Conservation (phyloP, 2,888 invertebrate genomes). For the Drosophila suboccidentalis region DNA sequence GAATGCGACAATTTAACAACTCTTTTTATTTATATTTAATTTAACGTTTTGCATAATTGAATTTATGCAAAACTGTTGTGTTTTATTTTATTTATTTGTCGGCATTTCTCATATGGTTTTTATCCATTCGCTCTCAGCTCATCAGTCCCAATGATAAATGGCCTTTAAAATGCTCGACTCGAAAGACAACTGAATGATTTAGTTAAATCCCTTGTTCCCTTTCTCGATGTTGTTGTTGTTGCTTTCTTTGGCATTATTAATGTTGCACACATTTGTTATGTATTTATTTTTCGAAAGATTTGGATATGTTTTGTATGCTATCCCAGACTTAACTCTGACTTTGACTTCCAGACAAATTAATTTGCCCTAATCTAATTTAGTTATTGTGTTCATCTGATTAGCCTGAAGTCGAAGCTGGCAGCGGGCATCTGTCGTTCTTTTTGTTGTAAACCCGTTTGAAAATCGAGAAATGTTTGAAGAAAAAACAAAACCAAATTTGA, state of each 20-base stretch:
- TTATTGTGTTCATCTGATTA: slow-evolving; percentile 65
- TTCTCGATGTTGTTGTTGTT: slow-evolving; percentile 11
- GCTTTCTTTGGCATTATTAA: slow-evolving; percentile 64
- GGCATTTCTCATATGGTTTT: slow-evolving; percentile 49
- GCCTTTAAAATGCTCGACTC: slow-evolving; percentile 66
- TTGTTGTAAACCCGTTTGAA: slow-evolving; percentile 21
- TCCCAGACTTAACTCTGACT: slow-evolving; percentile 2
- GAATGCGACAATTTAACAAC: slow-evolving; percentile 30
- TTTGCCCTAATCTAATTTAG: slow-evolving; percentile 65
- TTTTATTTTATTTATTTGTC: slow-evolving; percentile 48
- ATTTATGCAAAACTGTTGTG: slow-evolving; percentile 66
- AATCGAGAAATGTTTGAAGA: slow-evolving; percentile 3
- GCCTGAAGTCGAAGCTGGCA: slow-evolving; percentile 13
- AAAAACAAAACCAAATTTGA: slow-evolving; percentile 1
- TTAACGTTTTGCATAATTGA: slow-evolving; percentile 68
- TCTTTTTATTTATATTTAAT: slow-evolving; percentile 73
- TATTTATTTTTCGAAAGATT: slow-evolving; percentile 17
- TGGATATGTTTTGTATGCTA: slow-evolving; percentile 6
- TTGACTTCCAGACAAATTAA: slow-evolving; percentile 54
- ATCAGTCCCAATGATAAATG: slow-evolving; percentile 70
- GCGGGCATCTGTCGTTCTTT: slow-evolving; percentile 2
- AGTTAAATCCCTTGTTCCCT: slow-evolving; percentile 39
- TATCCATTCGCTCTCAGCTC: slow-evolving; percentile 33
- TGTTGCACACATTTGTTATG: slow-evolving; percentile 53
- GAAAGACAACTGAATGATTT: slow-evolving; percentile 64